Evolutionary conservation across 2,113 vertebrate species (phyloP).

Genomic region (Microtus oregoni): DNA sequence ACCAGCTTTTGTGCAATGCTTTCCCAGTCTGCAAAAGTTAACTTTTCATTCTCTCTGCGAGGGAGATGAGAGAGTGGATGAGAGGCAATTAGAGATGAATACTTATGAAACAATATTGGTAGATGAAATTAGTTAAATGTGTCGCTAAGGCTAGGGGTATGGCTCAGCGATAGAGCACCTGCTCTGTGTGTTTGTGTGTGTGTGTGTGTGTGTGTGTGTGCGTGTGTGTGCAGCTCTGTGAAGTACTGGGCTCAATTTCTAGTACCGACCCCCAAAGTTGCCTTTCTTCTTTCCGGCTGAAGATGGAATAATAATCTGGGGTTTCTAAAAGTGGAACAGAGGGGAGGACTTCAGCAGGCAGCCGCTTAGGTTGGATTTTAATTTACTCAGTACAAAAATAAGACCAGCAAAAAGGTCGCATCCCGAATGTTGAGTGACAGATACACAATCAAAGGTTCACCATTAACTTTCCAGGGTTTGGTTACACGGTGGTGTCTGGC

Average conservation of each 20-base stretch:
- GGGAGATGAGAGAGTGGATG: constrained; percentile 25
- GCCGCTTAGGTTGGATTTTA: constrained; percentile 12
- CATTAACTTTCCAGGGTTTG: constrained; percentile 10
- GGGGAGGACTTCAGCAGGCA: background rate
- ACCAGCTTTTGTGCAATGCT: constrained; percentile 26
- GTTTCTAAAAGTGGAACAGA: constrained; percentile 15
- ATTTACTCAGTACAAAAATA: constrained; percentile 4
- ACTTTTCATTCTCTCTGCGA: constrained; percentile 34
- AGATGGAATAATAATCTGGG: background rate
- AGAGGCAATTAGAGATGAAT: constrained; percentile 37
- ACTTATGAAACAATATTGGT: background rate
- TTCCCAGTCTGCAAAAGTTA: constrained; percentile 14
- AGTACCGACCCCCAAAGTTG: background rate
- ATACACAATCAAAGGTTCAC: background rate
- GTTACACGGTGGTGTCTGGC: background rate
- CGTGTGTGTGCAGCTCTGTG: background rate
- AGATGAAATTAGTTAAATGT: constrained; percentile 29
- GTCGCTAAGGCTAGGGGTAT: background rate
- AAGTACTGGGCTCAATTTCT: background rate
- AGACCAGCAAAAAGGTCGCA: background rate
- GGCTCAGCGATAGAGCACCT: background rate
- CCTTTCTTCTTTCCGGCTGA: background rate
- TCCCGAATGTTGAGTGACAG: constrained; percentile 47
- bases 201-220: too few relatives aligned
- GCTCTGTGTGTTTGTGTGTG: too few relatives aligned